A percentile compares a stretch with the other conserved stretches of the same genome.
Conservation (phyloP, 2,888 invertebrate genomes). For the Stenurella melanura region DNA sequence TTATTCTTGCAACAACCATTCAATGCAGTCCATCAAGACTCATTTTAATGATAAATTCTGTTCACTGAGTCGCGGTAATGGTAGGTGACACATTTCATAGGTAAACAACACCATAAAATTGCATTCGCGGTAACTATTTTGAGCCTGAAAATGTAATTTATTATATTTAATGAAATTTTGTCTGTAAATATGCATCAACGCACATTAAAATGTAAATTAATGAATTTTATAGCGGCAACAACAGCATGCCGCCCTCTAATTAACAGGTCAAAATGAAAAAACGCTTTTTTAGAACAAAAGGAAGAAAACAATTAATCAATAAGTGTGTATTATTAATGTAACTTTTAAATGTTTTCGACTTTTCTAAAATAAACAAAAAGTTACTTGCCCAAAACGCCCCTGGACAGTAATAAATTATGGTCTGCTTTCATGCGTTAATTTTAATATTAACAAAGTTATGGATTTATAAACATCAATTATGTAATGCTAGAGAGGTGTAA, state of each 20-base stretch:
- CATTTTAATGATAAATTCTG: not conserved
- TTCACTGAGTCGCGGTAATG: not conserved
- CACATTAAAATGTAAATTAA: conserved; percentile 23
- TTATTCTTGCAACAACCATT: not conserved
- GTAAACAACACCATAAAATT: not conserved
- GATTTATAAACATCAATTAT: not conserved
- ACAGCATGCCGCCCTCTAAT: conserved; percentile 12
- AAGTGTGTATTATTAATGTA: conserved; percentile 8
- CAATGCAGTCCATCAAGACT: not conserved
- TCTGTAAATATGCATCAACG: not conserved
- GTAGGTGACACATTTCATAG: conserved; percentile 1
- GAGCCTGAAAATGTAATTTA: conserved; percentile 1
- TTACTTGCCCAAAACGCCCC: not conserved
- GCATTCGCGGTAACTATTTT: not conserved
- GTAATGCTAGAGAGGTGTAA: not conserved
- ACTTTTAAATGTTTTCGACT: not conserved
- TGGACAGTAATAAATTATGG: not conserved
- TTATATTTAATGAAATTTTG: conserved; percentile 10
- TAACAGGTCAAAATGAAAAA: conserved; percentile 10
- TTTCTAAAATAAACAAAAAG: conserved; percentile 9
- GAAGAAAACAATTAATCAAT: conserved; percentile 9
- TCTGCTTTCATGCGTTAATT: not conserved
- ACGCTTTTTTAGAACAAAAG: not conserved
- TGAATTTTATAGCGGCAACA: conserved; percentile 10
- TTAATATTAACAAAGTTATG: not conserved